Evolutionary conservation across 1,140 invertebrate genomes (phyloP), one percentile per base, ranked within the genome.

Genomic region (Tetramorium alpestre): DNA sequence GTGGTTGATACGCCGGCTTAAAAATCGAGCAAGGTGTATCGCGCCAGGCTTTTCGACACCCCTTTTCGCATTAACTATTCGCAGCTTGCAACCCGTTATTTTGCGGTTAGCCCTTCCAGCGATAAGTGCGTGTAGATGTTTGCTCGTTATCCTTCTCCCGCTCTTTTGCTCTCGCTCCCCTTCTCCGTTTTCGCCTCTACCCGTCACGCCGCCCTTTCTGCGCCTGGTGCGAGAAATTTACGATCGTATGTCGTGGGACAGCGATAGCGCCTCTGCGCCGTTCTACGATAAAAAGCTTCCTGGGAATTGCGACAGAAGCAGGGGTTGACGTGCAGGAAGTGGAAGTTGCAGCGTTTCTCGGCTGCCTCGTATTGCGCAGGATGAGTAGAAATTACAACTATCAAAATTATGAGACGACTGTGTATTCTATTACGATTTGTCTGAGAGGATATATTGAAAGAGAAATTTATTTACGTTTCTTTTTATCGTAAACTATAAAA

Each of bases 21-120:
- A 87, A 78, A 82, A 89, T 73, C 86, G 38, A 60, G 69, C 76
- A 11, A 67, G 65, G 47, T 62, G 62, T 88, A 81, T 87, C 81
- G 84, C 76, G 73, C 16, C 41, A 13, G 77, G 62, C 16, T 82
- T 77, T 64, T 62, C 58, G 67, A 58, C 86, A 72, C 51, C 75
- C 58, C 33, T 16, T 47, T 70, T 87, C 78, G 85, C 84, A 85
- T 91, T 90, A 91, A 90, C 89, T 80, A 87, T 84, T 84, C 67
- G 82, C 69, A 38, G 85, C 64, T 60, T 70, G 88, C 88, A 93
- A 93, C 92, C 92, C 91, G 93, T 93, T 93, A 92, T 93, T 93
- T 93, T 64, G 90, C 90, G 93, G 92, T 93, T 93, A 93, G 86
- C 88, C 90, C 89, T 88, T 33, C 60, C 47, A 73, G 60, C 70